Evolutionary conservation across 2,888 invertebrate species (phyloP), one percentile per base, ranked within the genome.

Genomic region (Drosophila mimica): DNA sequence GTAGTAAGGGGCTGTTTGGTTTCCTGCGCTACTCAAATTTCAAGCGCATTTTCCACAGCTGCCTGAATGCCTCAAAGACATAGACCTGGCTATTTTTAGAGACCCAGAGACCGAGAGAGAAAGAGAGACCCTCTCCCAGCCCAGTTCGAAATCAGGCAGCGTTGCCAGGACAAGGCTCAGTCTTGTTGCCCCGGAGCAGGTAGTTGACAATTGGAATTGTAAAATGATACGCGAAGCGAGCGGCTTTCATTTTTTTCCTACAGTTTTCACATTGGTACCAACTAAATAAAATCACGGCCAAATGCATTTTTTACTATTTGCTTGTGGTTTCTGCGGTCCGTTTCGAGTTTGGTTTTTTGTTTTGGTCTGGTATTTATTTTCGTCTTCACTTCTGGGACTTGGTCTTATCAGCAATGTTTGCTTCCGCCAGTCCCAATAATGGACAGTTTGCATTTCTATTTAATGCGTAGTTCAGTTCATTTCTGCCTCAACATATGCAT

Each of bases 171-270:
- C 51, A 51, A 34, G 28, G 49, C 49, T 25, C 67, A 25, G 15
- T 66, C 51, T 31, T n/a, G 36, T 11, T 36, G 61, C 36, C 31
- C n/a, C 25, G 13, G 8, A 61, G 80, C 90, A 84, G 89, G 89
- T 90, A 83, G 89, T 83, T 84, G 88, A 79, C 90, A 89, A 84
- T 85, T 73, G 86, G 74, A 71, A 84, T 56, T 73, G 88, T 72
- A 89, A 84, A 54, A 68, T 68, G 88, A 83, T 89, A 89, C 73
- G 71, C 65, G 49, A 48, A n/a, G 40, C 65, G 25, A 38, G 36
- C 40, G 38, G 15, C 8, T 15, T 25, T 8, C 43, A 20, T 25
- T 15, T 20, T n/a, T 4, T 20, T 25, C 38, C 64, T 31, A 53
- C 48, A 54, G 54, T 79, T 57, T 53, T 36, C 62, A 38, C 59